phyloP scores from a whole-genome alignment of 2,888 invertebrate genomes.

The Spodoptera picta region DNA sequence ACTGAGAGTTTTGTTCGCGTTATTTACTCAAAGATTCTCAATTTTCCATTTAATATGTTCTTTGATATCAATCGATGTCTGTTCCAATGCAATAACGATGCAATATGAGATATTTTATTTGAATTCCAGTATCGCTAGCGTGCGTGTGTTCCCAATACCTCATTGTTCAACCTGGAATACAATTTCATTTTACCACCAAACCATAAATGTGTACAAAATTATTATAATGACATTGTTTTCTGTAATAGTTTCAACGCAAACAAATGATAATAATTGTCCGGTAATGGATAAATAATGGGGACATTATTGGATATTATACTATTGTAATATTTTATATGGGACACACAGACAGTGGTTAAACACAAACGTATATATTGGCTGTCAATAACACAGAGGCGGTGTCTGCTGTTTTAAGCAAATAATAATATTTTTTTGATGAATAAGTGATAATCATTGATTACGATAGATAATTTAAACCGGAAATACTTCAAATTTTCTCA shows the following conservation, averaged over 20 bases:
- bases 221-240: conserved; percentile 17
- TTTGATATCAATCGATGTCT: too few relatives aligned
- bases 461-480: too few relatives aligned
- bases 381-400: conserved; percentile 14
- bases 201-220: background rate
- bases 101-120: too few relatives aligned
- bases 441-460: too few relatives aligned
- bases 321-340: conserved; percentile 22
- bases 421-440: conserved; percentile 7
- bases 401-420: conserved; percentile 4
- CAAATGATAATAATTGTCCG: conserved; percentile 9
- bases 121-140: too few relatives aligned
- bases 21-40: background rate
- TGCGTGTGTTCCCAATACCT: background rate
- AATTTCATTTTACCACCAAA: background rate
- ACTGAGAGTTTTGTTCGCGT: background rate
- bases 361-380: background rate
- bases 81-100: too few relatives aligned
- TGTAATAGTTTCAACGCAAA: conserved; percentile 10
- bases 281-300: conserved; percentile 45
- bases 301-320: conserved; percentile 36
- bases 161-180: background rate
- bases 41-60: too few relatives aligned
- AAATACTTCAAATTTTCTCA: too few relatives aligned
- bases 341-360: conserved; percentile 3